These are phyloP conservation scores for Lepus americanus DNA, from an alignment of 2,113 vertebrate species.

Conservation along the genomic window DNA sequence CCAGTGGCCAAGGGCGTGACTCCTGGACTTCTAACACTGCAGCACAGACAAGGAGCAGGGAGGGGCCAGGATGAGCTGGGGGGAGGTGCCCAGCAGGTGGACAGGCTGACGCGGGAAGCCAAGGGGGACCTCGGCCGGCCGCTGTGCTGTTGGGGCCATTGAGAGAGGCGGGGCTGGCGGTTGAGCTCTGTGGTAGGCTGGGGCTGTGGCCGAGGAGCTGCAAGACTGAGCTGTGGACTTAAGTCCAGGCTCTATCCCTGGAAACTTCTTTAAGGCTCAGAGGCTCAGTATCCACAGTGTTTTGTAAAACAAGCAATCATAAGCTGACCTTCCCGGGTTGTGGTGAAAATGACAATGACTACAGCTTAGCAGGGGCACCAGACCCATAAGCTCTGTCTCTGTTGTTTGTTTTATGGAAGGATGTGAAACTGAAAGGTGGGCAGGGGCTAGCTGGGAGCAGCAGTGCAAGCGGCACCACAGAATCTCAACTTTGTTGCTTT, in stretches of 20 bases:
- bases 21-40: constrained; percentile 1
- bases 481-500: constrained; percentile 38
- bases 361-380: neutral
- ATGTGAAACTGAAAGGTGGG: neutral
- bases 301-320: neutral
- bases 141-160: neutral
- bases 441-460: neutral
- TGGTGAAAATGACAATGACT: neutral
- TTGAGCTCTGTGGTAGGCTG: neutral
- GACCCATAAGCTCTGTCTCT: neutral
- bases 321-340: neutral
- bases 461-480: neutral
- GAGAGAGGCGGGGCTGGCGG: neutral
- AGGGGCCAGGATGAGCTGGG: neutral
- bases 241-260: neutral
- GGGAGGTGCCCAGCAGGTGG: neutral
- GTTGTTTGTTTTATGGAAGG: neutral
- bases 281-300: neutral
- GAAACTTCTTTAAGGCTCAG: constrained; percentile 16
- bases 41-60: neutral
- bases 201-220: neutral
- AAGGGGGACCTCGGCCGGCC: neutral
- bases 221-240: neutral
- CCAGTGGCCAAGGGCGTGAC: neutral
- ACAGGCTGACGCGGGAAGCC: neutral